Percentiles rank a stretch among this genome's conserved stretches.
phyloP scores from a whole-genome alignment of 2,797 vertebrate genomes.

The Acanthurus leucopareius region DNA sequence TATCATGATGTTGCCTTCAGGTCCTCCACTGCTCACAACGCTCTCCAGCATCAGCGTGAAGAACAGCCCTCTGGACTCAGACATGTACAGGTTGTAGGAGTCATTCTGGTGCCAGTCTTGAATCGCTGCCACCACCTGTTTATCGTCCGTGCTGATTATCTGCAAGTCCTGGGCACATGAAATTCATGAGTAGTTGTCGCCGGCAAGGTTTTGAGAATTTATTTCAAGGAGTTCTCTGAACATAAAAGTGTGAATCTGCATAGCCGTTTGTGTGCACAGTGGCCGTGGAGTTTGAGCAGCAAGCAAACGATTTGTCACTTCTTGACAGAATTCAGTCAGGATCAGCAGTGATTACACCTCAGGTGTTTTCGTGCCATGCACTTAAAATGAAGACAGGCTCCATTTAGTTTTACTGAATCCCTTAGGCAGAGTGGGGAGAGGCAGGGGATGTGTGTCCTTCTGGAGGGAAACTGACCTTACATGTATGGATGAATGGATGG shows the following conservation, averaged over 20 bases:
- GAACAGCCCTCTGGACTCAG: constrained; percentile 91
- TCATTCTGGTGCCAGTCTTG: constrained; percentile 97
- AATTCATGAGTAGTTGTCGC: constrained; percentile 10
- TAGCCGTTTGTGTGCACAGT: not conserved
- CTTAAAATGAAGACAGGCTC: constrained; percentile 60
- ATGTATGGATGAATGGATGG: constrained; percentile 52
- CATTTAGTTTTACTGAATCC: constrained; percentile 54
- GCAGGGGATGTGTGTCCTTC: constrained; percentile 47
- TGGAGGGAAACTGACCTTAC: constrained; percentile 48
- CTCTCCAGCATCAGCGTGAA: constrained; percentile 95
- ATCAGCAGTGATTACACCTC: constrained; percentile 58
- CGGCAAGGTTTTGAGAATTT: not conserved
- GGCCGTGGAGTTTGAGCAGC: constrained; percentile 12
- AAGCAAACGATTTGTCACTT: constrained; percentile 51
- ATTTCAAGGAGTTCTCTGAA: constrained; percentile 12
- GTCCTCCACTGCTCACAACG: constrained; percentile 92
- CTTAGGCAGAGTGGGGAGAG: constrained; percentile 30
- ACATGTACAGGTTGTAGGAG: constrained; percentile 96
- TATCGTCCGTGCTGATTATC: constrained; percentile 96
- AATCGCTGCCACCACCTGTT: constrained; percentile 95
- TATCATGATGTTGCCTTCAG: constrained; percentile 96
- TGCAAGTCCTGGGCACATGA: constrained; percentile 90
- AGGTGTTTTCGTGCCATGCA: constrained; percentile 40
- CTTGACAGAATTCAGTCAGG: constrained; percentile 57
- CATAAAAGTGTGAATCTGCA: constrained; percentile 20